These are phyloP conservation scores for Pissodes strobi DNA, from an alignment of 1,140 invertebrate species.

Conservation along the genomic window DNA sequence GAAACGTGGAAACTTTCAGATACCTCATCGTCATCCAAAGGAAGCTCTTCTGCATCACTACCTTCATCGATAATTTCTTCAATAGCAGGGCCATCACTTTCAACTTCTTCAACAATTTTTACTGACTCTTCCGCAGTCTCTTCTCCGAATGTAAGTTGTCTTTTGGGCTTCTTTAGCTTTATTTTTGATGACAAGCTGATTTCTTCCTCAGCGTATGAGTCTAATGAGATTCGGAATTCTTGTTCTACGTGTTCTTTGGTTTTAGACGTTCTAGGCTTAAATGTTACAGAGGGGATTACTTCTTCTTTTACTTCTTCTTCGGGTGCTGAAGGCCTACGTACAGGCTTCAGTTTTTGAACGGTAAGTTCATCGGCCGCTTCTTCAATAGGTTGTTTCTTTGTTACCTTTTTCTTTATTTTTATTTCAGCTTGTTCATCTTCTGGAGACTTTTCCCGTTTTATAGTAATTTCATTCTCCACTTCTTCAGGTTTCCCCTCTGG, in stretches of 20 bases:
- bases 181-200: conserved; percentile 82
- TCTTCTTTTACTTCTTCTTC: conserved; percentile 70
- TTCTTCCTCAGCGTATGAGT: conserved; percentile 84
- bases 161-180: conserved; percentile 71
- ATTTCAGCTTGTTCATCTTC: conserved; percentile 59
- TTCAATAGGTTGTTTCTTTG: conserved; percentile 63
- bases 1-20: conserved; percentile 61
- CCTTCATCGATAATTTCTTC: conserved; percentile 72
- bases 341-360: conserved; percentile 70
- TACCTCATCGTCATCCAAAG: conserved; percentile 65
- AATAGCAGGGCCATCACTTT: conserved; percentile 66
- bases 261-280: conserved; percentile 69
- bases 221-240: conserved; percentile 81
- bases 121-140: conserved; percentile 74
- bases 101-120: conserved; percentile 70
- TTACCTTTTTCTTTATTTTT: conserved; percentile 59
- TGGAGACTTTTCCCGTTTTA: conserved; percentile 46
- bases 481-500: conserved; percentile 48
- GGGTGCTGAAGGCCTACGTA: conserved; percentile 66
- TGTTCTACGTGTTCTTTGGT: conserved; percentile 84
- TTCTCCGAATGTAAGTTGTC: conserved; percentile 69
- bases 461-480: conserved; percentile 30
- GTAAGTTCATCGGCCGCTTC: conserved; percentile 74
- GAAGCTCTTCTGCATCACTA: conserved; percentile 62
- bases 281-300: conserved; percentile 62